Base-by-base conservation (phyloP, 2,113 vertebrate genomes). In the Meleagris gallopavo region DNA sequence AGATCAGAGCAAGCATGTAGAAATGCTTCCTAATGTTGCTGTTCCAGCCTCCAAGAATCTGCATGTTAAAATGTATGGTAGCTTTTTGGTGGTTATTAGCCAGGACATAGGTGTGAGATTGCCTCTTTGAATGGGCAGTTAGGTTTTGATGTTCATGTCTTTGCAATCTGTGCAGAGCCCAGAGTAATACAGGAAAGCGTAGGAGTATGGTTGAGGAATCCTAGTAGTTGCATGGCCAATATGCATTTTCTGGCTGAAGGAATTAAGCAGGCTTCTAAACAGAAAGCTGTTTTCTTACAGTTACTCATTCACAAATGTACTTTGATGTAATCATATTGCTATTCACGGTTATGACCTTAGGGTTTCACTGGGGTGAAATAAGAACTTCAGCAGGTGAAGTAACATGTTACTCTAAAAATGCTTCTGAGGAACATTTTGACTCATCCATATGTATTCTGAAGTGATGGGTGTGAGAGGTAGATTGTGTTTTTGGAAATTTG, bases 301-400 rank as follows among this genome's bases (percentile, higher is more conserved):
- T 91, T 94, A 91, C 69, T 90, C 21, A 90, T 96, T 93, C 32
- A 88, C 14, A 2, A 86, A 58, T 74, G 67, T 86, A 18, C 72
- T 88, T 54, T 0, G 14, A 41, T 62, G 78, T 40, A 78, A 0
- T 80, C 60, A 8, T 38, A 45, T 43, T 11, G 2, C 46, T 77
- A 25, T 46, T 77, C 16, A 13, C 0, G 1, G 38, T 87, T 77
- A 43, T 13, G 36, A 36, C 34, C 60, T 43, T 72, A 64, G 19
- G 19, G 5, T 74, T 73, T 81, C 50, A 27, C 48, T 32, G 41
- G 22, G 16, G 25, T 60, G 65, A 89, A 73, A 54, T 15, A 66
- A 14, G 15, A 61, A 45, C 50, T 82, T 86, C 14, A 14, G 21
- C 25, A 43, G 34, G 29, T 82, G 13, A 85, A 54, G 55, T 43